Base-by-base conservation (phyloP, 2,888 invertebrate species). In the Drosophila anomelani region DNA sequence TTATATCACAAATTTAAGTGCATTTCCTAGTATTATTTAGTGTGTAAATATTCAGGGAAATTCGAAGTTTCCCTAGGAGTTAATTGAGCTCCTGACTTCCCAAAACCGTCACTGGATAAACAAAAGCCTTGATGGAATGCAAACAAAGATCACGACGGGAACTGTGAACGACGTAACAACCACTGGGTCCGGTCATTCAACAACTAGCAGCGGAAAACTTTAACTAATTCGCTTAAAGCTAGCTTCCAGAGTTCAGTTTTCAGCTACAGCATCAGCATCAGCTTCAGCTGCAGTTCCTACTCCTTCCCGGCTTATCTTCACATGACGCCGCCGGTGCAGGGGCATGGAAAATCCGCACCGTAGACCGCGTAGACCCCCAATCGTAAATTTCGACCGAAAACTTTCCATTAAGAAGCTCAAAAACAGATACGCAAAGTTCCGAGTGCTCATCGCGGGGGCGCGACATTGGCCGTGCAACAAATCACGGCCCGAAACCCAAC, bases 331-430 rank as follows among this genome's bases (percentile, higher is more conserved):
- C 49, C 34, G 20, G 20, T 51, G 51, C 51, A 20, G 34, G 34
- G 49, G 32, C 8, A 51, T 20, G 49, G 49, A 34, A 17, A 29
- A n/a, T 20, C 13, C 20, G 2, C 5, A 20, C 34, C 51, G 20
- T 51, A 51, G 51, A 53, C 51, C 60, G 60, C 60, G 59, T 38
- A 12, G 44, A 57, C 57, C 57, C 57, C 79, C 64, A 71, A 83
- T 86, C 84, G 89, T 84, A 84, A 84, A 84, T 84, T 84, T 77
- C 43, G 55, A 53, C 69, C 77, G 66, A 71, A 80, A 85, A 88
- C 84, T 88, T 85, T 85, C 84, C 87, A 88, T 86, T 88, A 88
- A 85, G 84, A 88, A 85, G 81, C 89, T 85, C 84, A 85, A 84
- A 88, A 85, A 85, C 84, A 85, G 84, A 85, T 84, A 86, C 77